Base-by-base conservation (phyloP, 2,888 invertebrate genomes). In the Eilema caniola region DNA sequence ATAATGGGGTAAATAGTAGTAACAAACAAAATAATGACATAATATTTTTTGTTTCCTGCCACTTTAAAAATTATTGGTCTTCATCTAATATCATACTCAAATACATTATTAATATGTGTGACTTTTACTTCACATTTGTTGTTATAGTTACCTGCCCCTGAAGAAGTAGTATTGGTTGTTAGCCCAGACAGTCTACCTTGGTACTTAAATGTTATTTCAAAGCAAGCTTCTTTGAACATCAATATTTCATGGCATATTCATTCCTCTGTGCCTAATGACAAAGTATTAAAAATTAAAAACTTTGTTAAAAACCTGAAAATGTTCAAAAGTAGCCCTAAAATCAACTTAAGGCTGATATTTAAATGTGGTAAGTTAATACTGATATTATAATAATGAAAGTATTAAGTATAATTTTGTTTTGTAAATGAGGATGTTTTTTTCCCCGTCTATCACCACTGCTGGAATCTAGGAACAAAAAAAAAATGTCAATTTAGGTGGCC, bases 261-360 rank as follows among this genome's bases (percentile, higher is more conserved):
- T 91, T 97, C 97, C 37, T 96, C 96, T 72, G 94, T 97, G 31
- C 86, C 92, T 20, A 88, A 90, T 66, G 90, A 95, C 60, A 92
- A 91, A 84, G 82, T 90, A 24, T 61, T 83, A 16, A 93, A 90
- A 84, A 88, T 95, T 60, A 87, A 88, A 71, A 85, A 87, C 47
- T 95, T 92, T 85, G 84, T 92, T n/a, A 88, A 89, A 75, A 88
- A 82, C 64, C 81, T 91, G 20, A 80, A 84, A 75, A 75, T 74
- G 37, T 59, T 70, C 31, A 77, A 75, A 61, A 73, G 73, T 63
- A 77, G 74, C 72, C 74, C 86, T 79, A 85, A 94, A 83, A 84
- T 97, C 31, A 96, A 96, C 70, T 78, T 98, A 37, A 96, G 96
- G 80, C 91, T 98, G 85, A 97, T 98, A 86, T 98, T 98, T 96